A percentile compares a stretch with the other conserved stretches of the same genome.
Evolutionary conservation across 1,140 invertebrate genomes (phyloP).

Genomic region (Trypoxylus dichotomus): DNA sequence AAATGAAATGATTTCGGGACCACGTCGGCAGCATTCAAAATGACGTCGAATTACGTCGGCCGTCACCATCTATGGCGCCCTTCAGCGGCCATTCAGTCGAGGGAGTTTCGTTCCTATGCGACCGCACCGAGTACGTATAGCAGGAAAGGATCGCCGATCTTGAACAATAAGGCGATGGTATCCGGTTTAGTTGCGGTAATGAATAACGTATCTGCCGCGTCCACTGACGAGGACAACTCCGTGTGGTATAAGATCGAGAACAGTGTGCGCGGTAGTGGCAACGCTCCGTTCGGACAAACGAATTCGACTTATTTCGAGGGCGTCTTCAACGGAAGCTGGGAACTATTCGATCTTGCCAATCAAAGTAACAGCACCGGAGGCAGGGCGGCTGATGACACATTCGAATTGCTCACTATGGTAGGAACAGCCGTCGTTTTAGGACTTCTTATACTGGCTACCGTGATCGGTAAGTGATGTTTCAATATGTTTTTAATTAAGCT

Average conservation of each 20-base stretch:
- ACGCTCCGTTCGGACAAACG: constrained; percentile 11
- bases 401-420: constrained; percentile 53
- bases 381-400: constrained; percentile 34
- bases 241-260: constrained; percentile 40
- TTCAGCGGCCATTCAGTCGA: constrained; percentile 38
- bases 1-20: constrained; percentile 13
- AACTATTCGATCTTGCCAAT: neutral
- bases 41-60: constrained; percentile 35
- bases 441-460: constrained; percentile 61
- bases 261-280: constrained; percentile 9
- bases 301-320: neutral
- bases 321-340: neutral
- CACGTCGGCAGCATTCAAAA: neutral
- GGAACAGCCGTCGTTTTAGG: constrained; percentile 59
- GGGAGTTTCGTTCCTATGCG: constrained; percentile 33
- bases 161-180: constrained; percentile 11
- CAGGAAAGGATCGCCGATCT: neutral
- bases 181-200: neutral
- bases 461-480: constrained; percentile 62
- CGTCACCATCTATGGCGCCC: constrained; percentile 43
- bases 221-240: constrained; percentile 36
- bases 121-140: constrained; percentile 28
- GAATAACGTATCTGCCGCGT: neutral
- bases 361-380: constrained; percentile 26
- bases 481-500: too few species aligned